These are phyloP conservation scores for Apus apus DNA, from an alignment of 2,113 vertebrate genomes.

Conservation along the genomic window DNA sequence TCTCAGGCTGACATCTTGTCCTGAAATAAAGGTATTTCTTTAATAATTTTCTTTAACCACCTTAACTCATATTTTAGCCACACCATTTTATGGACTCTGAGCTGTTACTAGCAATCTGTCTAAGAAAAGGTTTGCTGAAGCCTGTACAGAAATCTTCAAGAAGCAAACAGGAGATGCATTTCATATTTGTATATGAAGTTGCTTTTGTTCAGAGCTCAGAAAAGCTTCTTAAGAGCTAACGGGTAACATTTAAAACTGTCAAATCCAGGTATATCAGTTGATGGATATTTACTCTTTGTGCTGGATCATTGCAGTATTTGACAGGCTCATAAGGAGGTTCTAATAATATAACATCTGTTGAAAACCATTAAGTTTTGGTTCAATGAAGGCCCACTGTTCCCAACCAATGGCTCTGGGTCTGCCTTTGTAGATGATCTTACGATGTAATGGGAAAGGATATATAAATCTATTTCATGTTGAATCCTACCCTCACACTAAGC, in stretches of 20 bases:
- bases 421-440: background rate
- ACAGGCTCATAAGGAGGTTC: background rate
- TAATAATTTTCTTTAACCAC: background rate
- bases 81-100: background rate
- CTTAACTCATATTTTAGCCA: background rate
- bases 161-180: background rate
- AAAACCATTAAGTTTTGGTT: background rate
- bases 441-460: background rate
- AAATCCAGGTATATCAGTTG: background rate
- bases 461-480: accelerated
- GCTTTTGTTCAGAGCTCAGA: background rate
- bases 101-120: background rate
- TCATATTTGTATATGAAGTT: background rate
- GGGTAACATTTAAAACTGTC: background rate
- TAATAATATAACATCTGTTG: background rate
- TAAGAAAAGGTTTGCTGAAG: background rate
- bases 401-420: background rate
- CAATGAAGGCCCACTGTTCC: background rate
- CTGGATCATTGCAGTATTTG: background rate
- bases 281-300: background rate
- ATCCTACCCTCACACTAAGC: background rate
- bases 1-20: background rate
- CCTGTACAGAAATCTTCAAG: background rate
- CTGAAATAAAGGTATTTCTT: background rate
- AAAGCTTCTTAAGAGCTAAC: background rate